These are phyloP conservation scores for Junonia oenone DNA, from an alignment of 2,888 invertebrate species.

Conservation along the genomic window DNA sequence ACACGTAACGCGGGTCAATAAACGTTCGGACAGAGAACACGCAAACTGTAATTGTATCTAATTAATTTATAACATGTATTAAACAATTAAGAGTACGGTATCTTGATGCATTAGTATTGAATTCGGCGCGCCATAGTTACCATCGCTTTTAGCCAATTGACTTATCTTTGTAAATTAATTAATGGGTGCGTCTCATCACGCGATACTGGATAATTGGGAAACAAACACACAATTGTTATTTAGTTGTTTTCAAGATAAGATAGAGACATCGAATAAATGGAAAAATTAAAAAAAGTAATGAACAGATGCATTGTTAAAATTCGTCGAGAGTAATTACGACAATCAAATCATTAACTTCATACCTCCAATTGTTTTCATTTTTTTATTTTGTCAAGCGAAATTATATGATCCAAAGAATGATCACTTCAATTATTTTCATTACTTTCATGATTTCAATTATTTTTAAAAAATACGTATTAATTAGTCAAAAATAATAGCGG, in stretches of 20 bases:
- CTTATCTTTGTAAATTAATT: slow-evolving; percentile 72
- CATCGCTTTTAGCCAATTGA: slow-evolving; percentile 57
- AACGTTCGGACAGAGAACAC: slow-evolving; percentile 49
- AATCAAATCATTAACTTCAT: slow-evolving; percentile 3
- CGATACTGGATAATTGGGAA: slow-evolving; percentile 56
- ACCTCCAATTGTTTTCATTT: neutral
- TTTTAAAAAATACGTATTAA: slow-evolving; percentile 4
- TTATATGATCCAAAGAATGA: slow-evolving; percentile 1
- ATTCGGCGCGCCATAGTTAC: slow-evolving; percentile 53
- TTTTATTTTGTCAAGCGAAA: slow-evolving; percentile 1
- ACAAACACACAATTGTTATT: slow-evolving; percentile 16
- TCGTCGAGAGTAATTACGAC: slow-evolving; percentile 1
- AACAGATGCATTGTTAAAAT: slow-evolving; percentile 3
- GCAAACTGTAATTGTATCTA: slow-evolving; percentile 71
- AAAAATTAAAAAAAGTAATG: neutral
- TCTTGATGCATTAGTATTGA: slow-evolving; percentile 73
- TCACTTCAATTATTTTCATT: slow-evolving; percentile 5
- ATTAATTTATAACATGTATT: slow-evolving; percentile 79
- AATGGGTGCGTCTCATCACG: slow-evolving; percentile 65
- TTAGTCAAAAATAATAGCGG: neutral
- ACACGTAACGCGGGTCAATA: slow-evolving; percentile 55
- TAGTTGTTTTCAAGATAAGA: slow-evolving; percentile 9
- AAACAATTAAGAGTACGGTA: slow-evolving; percentile 72
- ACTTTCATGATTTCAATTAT: slow-evolving; percentile 1
- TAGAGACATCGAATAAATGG: slow-evolving; percentile 1